Percentiles rank a stretch among this genome's conserved stretches.
These are phyloP conservation scores for Lymantria dispar DNA, from an alignment of 2,888 invertebrate species.

Conservation along the genomic window DNA sequence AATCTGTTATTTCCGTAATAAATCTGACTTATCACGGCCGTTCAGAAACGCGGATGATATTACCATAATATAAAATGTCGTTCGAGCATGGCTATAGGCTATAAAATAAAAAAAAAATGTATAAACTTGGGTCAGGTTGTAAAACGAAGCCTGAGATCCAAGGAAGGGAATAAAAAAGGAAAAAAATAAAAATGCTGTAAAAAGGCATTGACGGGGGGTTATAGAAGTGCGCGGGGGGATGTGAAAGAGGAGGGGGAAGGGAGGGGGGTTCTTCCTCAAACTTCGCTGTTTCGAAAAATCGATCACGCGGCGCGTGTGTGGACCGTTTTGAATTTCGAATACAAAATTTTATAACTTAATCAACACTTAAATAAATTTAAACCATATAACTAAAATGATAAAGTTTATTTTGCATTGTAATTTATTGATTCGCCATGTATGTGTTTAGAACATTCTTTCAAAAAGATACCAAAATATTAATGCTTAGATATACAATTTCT, in stretches of 20 bases:
- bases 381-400: conserved; percentile 1
- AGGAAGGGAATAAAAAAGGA: conserved; percentile 52
- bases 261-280: conserved; percentile 38
- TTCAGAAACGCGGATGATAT: conserved; percentile 9
- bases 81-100: conserved; percentile 29
- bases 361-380: conserved; percentile 17
- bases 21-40: neutral
- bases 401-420: conserved; percentile 23
- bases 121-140: conserved; percentile 43
- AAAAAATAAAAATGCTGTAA: conserved; percentile 61
- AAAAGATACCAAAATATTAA: too few relatives aligned
- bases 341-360: conserved; percentile 42
- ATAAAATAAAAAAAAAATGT: conserved; percentile 33
- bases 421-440: neutral
- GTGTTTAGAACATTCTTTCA: too few relatives aligned
- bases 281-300: conserved; percentile 65
- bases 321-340: conserved; percentile 65
- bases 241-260: conserved; percentile 17
- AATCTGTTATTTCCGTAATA: neutral
- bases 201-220: conserved; percentile 55
- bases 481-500: too few relatives aligned
- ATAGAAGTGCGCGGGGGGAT: conserved; percentile 36
- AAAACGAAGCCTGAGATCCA: conserved; percentile 50
- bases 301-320: conserved; percentile 74
- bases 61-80: conserved; percentile 37